Evolutionary conservation across 2,113 vertebrate species (phyloP), one percentile per base, ranked within the genome.

Genomic region (Siniperca chuatsi): DNA sequence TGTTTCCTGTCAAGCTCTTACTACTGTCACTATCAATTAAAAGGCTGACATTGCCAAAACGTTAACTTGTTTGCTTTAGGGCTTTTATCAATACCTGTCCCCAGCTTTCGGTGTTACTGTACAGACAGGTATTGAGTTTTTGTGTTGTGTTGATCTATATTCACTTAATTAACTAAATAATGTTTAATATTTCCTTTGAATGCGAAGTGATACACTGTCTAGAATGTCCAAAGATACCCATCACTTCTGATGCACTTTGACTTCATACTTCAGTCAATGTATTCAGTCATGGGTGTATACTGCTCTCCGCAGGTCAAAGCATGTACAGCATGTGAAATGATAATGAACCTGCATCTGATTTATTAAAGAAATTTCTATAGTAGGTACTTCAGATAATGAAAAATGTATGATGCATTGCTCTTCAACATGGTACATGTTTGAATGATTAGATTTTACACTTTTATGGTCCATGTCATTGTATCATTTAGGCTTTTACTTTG

Each of bases 261-360:
- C 46, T 21, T 70, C 57, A 29, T 16, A 23, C 37, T 42, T 25
- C 46, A 29, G 29, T 29, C 29, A 40, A 0, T 48, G 29, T 77
- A 4, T 48, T 60, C 33, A 78, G 29, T 69, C 2, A 4, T 65
- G 65, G 18, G 62, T 74, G 10, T 71, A 54, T 87, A 68, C 90
- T 76, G 81, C 92, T 87, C 86, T 52, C 90, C 52, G 69, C 40
- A 71, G 87, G 82, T 78, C 37, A 79, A 75, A 84, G 16, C 1
- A 33, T 54, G 64, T 61, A 85, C 44, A 42, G 33, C 73, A 79
- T 55, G 54, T 69, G 21, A 54, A 69, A 52, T 52, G 1, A 52
- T 54, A 13, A 78, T 46, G 54, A 79, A 40, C 3, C 61, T 61
- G 54, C 44, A 61, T n/a, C 67, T 80, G 57, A 61, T 73, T 68